A percentile compares a stretch with the other conserved stretches of the same genome.
These are phyloP conservation scores for Aegotheles bennettii DNA, from an alignment of 2,113 vertebrate species.

Conservation along the genomic window DNA sequence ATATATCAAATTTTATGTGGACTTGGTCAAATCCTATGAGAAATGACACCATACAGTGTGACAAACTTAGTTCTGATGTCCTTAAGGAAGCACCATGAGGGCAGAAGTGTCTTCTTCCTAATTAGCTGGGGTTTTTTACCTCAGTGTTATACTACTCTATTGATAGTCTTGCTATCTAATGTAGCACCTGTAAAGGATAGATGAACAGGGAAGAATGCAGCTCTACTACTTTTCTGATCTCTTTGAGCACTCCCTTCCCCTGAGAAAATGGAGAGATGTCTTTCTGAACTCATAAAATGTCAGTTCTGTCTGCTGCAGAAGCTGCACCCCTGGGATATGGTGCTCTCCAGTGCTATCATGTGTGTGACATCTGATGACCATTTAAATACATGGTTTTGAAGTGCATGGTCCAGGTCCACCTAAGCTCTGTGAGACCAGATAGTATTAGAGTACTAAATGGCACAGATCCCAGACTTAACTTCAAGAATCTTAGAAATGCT, in stretches of 20 bases:
- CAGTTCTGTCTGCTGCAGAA: background rate
- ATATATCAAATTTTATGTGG: background rate
- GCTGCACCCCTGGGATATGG: accelerated
- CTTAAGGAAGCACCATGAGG: background rate
- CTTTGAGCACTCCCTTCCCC: background rate
- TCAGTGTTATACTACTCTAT: background rate
- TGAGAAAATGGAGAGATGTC: background rate
- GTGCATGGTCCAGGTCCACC: background rate
- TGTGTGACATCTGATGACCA: background rate
- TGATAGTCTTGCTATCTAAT: background rate
- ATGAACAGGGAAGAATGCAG: background rate
- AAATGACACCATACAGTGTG: background rate
- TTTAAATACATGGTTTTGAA: background rate
- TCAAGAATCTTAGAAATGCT: background rate
- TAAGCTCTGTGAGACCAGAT: background rate
- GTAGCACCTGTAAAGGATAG: background rate
- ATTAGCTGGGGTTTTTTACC: background rate
- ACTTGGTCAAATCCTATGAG: background rate
- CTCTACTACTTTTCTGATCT: background rate
- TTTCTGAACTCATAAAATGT: background rate
- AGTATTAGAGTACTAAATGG: background rate
- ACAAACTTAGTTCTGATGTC: background rate
- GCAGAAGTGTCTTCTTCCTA: background rate
- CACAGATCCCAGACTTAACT: background rate
- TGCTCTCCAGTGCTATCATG: background rate